Conservation (phyloP, 2,797 vertebrate species). For the Novumbra hubbsi region DNA sequence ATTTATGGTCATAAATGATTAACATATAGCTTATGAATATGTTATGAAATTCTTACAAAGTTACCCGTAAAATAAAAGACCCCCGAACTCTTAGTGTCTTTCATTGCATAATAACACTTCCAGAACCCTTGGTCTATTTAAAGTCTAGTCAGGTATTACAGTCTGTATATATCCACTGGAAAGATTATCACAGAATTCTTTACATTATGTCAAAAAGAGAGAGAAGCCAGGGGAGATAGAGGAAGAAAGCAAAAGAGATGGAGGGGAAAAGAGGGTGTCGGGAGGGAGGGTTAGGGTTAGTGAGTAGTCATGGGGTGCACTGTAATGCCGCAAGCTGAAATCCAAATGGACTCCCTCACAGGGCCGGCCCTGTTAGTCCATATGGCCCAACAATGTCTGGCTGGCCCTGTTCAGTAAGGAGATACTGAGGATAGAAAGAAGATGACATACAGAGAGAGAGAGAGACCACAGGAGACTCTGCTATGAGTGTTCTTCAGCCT, state of each 20-base stretch:
- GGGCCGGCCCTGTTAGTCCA: conserved; percentile 43
- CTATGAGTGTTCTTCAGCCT: neutral
- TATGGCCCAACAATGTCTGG: conserved; percentile 32
- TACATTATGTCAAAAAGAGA: conserved; percentile 46
- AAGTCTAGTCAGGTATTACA: neutral
- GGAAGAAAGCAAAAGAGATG: neutral
- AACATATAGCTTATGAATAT: too few relatives aligned
- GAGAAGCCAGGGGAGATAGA: neutral
- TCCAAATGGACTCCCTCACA: conserved; percentile 46
- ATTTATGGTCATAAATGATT: too few relatives aligned
- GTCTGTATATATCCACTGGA: conserved; percentile 29
- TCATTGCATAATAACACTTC: too few relatives aligned
- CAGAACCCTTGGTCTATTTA: neutral
- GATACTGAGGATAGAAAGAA: neutral
- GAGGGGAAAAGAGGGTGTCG: conserved; percentile 15
- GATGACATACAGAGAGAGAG: conserved; percentile 18
- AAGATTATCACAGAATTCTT: conserved; percentile 41
- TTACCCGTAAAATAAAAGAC: too few relatives aligned
- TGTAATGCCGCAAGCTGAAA: conserved; percentile 44
- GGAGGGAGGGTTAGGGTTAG: too few relatives aligned
- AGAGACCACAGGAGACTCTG: conserved; percentile 18
- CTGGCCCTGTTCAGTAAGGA: neutral
- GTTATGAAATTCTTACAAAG: too few relatives aligned
- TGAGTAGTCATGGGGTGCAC: too few relatives aligned
- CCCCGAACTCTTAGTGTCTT: too few relatives aligned